Evolutionary conservation across 2,888 invertebrate genomes (phyloP), one percentile per base, ranked within the genome.

Genomic region (Dolichopus griseipennis): DNA sequence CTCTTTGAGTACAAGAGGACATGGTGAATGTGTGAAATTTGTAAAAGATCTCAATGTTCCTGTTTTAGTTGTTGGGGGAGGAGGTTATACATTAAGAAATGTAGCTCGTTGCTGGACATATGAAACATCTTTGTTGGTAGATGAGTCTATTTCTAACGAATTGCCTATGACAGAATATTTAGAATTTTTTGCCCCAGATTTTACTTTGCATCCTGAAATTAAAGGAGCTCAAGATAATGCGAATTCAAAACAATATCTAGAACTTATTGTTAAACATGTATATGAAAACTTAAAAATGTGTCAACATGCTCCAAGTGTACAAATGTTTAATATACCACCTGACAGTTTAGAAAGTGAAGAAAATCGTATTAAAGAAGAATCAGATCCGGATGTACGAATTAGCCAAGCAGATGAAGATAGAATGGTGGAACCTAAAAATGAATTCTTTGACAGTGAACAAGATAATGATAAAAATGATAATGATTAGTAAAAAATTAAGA

Each of bases 51-150:
- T 97, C 20, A 93, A 94, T 77, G 88, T 98, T 8, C 99, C 99
- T 0, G 88, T 97, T 8, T 82, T 97, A 63, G 94, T 96, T 0
- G 89, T 97, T 0, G 96, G 87, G 0, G 90, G 89, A 0, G 85
- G 91, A 10, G 91, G 91, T 2, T 99, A 98, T 79, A 99, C 97
- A 0, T 83, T 97, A 33, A 85, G 96, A 37, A 99, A 99, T 80
- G 98, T 99, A 0, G 98, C 99, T 0, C 86, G 99, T 6, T 98
- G 97, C 79, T 99, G 99, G 99, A 97, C 98, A 0, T 97, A 97
- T 76, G 99, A 99, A 82, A 99, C 99, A 0, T 94, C 97, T 0
- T 83, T 99, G 0, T 82, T 98, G 2, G 88, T 97, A 0, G 97
- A 97, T 76, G 95, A 97, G 76, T 89, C 88, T 70, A 95, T 99